Evolutionary conservation across 2,797 vertebrate genomes (phyloP), one percentile per base, ranked within the genome.

Genomic region (Pantherophis alleghaniensis): DNA sequence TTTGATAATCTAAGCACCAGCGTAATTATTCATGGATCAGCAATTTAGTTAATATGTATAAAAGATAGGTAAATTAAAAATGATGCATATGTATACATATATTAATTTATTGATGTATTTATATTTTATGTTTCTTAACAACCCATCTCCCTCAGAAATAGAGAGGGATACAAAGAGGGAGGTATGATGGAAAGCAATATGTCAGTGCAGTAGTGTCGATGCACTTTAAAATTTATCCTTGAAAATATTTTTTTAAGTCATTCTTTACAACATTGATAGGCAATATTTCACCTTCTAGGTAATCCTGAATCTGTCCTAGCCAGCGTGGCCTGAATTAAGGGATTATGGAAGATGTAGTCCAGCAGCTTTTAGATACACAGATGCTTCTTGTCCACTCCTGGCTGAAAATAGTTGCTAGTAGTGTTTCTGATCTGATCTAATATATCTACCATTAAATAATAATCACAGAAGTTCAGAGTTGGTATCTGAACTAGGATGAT

Each of bases 181-280:
- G 16, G 2, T 12, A 47, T 4, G 28, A 63, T 20, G 63, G 47
- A 51, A 24, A 92, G 5, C 79, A 42, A 26, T 32, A 42, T 12
- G 20, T 74, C 24, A 56, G 16, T 12, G 14, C 22, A 93, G 18
- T 56, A 47, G 90, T 86, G 42, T 53, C 20, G 16, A 20, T 90
- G 28, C n/a, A 32, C 87, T 87, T 93, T 55, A 69, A 37, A 69
- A 93, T 56, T 51, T 60, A 92, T 74, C n/a, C 47, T 55, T 93
- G 22, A 18, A 79, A 53, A 57, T 79, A 10, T 89, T 11, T 93
- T 61, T 42, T 5, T 10, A 55, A 53, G 57, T 24, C 32, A 57
- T 18, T 47, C 6, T 90, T 57, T 90, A 59, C 3, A 32, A 69
- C 56, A 79, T 11, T 42, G 3, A 42, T 47, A 47, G 74, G 37